Evolutionary conservation across 2,888 invertebrate genomes (phyloP), one percentile per base, ranked within the genome.

Genomic region (Ramazzottius varieornatus): DNA sequence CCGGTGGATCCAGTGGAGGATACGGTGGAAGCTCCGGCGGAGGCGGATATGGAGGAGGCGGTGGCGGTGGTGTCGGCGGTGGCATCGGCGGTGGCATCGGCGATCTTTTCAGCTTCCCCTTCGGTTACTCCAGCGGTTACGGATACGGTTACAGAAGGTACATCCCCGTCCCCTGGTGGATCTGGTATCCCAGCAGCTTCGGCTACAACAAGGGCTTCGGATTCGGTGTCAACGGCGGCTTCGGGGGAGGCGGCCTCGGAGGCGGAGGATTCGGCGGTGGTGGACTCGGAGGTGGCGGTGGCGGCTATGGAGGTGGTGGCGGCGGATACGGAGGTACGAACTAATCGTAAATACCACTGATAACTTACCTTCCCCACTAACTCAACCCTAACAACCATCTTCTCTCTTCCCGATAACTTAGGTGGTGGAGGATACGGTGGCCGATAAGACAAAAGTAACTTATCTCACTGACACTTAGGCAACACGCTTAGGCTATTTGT

Each of bases 171-270:
- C 54, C 54, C 4, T 54, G 54, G 54, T 54, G 54, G 54, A 54
- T 54, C 54, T 54, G 54, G 54, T 54, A 54, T 24, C 54, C 54
- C 20, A 24, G n/a, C 54, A 54, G 54, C 54, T 54, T 54, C 54
- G 54, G 54, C 29, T 54, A 54, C 54, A 54, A 54, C 54, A 54
- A 54, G 54, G 54, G 54, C 8, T 54, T n/a, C 54, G 54, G 54
- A 16, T 54, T 54, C 29, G 54, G 54, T 29, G 24, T 54, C n/a
- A 29, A 29, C 54, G 54, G 54, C 24, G 54, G 20, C 29, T 8
- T 8, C 8, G 20, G 20, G 16, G 54, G 54, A 4, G 54, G 54
- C 24, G 20, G 13, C 4, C 4, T 13, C n/a, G 54, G 54, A n/a
- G 54, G 54, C 29, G 54, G 54, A 4, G 54, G 54, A 4, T 8